Evolutionary conservation across 2,888 invertebrate species (phyloP), one percentile per base, ranked within the genome.

Genomic region (Clitarchus hookeri): DNA sequence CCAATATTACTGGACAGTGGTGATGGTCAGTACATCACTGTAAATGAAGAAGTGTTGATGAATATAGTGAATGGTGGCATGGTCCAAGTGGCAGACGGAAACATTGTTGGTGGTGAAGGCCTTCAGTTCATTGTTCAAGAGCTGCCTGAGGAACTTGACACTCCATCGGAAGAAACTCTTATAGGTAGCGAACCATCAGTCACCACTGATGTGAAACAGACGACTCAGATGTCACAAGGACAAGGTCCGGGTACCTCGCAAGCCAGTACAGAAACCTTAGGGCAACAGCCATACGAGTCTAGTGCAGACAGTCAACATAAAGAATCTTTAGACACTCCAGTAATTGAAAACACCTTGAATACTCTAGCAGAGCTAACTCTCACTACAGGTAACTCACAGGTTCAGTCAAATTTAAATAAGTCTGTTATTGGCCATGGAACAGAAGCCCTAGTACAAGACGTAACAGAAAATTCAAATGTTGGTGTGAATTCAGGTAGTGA

Each of bases 1-100:
- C 92, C 94, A 36, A 94, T 95, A 89, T 93, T 95, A 88, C 94
- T 94, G 88, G 94, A 94, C 90, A 94, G 94, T 1, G 94, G 93
- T 44, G 94, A 94, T 88, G 94, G 94, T 0, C 94, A 94, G 53
- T 94, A 94, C 89, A 93, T 94, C 0, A 94, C 94, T 87, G 93
- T 95, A 0, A 94, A 94, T 87, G 94, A 94, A 90, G 94, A 94
- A 89, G 93, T 94, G 48, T 91, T 95, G 53, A 89, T 88, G 88
- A 88, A 87, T 53, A 88, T 88, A 44, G 87, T 88, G 23, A 87
- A 88, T 86, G 88, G 89, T 84, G 89, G 89, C 86, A 86, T 88
- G 82, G 85, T 88, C 16, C 88, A 88, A 83, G 87, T 87, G n/a
- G 79, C 86, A 23, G 87, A 87, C 79, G 87, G 87, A 44, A 87